Evolutionary conservation across 2,888 invertebrate genomes (phyloP), one percentile per base, ranked within the genome.

Genomic region (Schizaphis graminum): DNA sequence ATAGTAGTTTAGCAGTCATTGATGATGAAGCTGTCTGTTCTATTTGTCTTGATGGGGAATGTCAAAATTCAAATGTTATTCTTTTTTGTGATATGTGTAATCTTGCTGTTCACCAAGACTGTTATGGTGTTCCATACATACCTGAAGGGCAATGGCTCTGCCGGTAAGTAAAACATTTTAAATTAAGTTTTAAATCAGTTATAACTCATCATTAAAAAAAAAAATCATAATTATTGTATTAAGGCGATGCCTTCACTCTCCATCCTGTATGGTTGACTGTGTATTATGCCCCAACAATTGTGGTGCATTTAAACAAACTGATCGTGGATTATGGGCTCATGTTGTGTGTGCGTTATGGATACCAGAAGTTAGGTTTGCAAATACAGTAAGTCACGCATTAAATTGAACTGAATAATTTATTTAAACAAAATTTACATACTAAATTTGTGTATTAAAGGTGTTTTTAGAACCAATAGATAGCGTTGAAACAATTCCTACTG

Each of bases 1-100:
- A 95, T 67, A 94, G 94, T 92, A 94, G 94, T 77, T 93, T 95
- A 61, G 97, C 98, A 0, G 98, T 98, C 1, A 98, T 98, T 13
- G 99, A 99, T 95, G 99, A 99, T 95, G 99, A 99, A 96, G 99
- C 99, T 0, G 99, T 99, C 0, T 99, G 99, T 96, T 99, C 99
- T 95, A 99, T 99, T 95, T 99, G 99, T 96, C 98, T 98, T 97
- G 99, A 99, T 95, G 99, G 99, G 3, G 99, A 99, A 96, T 99
- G 99, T 96, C 98, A 99, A 96, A 99, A 99, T 96, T 98, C 98
- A 92, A 99, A 99, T 96, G 99, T 99, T 89, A 99, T 99, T 95
- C 96, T 99, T 91, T 99, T 99, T 96, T 99, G 99, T 96, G 99
- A 99, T 96, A 99, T 99, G 99, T 99, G 99, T 96, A 99, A 99